phyloP scores from a whole-genome alignment of 1,140 invertebrate genomes.

The Plectrocnemia conspersa region DNA sequence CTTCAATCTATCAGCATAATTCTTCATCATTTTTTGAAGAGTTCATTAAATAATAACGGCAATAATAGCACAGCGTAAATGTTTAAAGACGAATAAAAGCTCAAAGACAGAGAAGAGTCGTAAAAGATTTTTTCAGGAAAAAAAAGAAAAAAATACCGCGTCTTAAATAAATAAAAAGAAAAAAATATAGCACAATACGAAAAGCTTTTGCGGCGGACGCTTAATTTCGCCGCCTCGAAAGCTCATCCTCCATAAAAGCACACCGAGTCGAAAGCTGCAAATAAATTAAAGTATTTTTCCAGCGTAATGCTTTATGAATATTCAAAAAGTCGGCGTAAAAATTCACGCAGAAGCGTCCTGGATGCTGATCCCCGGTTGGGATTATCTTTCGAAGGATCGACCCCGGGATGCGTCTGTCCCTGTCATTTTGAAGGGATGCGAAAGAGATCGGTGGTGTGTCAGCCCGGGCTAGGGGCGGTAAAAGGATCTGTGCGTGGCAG shows the following conservation, averaged over 20 bases:
- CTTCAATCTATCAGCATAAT: too few species aligned
- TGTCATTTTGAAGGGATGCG: neutral
- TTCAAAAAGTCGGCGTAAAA: slow-evolving; percentile 19
- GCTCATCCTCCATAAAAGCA: neutral
- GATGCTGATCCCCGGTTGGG: neutral
- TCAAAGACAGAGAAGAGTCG: too few species aligned
- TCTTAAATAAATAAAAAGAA: too few species aligned
- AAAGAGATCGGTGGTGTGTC: neutral
- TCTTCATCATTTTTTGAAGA: too few species aligned
- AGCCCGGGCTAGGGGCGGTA: neutral
- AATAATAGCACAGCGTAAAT: too few species aligned
- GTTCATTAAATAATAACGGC: too few species aligned
- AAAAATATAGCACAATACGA: too few species aligned
- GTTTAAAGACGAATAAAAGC: too few species aligned
- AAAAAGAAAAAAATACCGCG: too few species aligned
- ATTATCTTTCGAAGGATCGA: neutral
- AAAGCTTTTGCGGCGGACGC: neutral
- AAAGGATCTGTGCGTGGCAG: neutral
- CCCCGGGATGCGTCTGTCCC: neutral
- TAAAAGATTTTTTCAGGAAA: too few species aligned
- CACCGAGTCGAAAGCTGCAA: slow-evolving; percentile 16
- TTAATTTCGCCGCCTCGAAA: neutral
- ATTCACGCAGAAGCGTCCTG: slow-evolving; percentile 8
- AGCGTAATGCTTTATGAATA: slow-evolving; percentile 26
- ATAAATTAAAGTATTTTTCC: slow-evolving; percentile 26